Percentiles rank a stretch among this genome's conserved stretches.
Evolutionary conservation across 2,113 vertebrate species (phyloP).

Genomic region (Rostratula benghalensis): DNA sequence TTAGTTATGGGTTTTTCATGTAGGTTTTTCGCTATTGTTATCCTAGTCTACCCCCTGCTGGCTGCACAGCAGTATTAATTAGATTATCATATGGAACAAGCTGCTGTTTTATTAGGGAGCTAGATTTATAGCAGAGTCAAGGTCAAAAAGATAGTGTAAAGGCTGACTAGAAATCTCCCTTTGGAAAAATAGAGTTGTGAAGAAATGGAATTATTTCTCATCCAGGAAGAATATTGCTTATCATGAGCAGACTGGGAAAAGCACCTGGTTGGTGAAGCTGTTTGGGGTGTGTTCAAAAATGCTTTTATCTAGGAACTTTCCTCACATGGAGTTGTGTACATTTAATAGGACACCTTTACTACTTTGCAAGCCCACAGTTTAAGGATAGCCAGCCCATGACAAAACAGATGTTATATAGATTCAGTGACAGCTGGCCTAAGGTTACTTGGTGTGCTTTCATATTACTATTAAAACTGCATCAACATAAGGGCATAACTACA

Average conservation of each 20-base stretch:
- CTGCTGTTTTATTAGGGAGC: background rate
- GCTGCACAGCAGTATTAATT: background rate
- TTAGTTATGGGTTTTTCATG: background rate
- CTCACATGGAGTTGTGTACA: background rate
- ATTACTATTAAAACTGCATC: background rate
- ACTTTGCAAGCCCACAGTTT: background rate
- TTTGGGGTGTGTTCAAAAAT: background rate
- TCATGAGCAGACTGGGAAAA: background rate
- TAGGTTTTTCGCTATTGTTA: background rate
- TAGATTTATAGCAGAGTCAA: background rate
- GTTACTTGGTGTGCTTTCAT: background rate
- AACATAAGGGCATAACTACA: background rate
- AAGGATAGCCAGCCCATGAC: fast-evolving
- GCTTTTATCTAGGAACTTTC: background rate
- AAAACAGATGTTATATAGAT: fast-evolving
- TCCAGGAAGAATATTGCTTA: background rate
- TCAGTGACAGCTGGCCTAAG: background rate
- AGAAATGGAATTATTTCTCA: background rate
- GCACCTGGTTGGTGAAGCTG: background rate
- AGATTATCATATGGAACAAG: background rate
- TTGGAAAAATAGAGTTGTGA: background rate
- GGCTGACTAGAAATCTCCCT: background rate
- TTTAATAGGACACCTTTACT: background rate
- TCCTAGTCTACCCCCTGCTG: constrained; percentile 37
- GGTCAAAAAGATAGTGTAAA: background rate